Conservation (phyloP, 2,888 invertebrate genomes). For the Chirona hameri region DNA sequence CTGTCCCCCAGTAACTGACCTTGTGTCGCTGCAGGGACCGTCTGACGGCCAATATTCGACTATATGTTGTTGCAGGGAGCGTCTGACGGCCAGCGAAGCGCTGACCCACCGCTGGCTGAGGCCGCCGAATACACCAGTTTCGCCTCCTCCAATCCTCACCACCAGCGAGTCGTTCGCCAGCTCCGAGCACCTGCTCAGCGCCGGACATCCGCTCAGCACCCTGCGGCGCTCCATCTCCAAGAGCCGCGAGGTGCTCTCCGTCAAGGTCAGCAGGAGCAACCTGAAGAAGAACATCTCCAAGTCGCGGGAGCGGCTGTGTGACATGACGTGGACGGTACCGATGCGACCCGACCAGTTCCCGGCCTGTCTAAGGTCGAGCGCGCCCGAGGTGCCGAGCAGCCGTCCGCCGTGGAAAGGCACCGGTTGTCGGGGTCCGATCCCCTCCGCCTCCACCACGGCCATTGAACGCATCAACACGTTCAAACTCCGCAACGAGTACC, state of each 20-base stretch:
- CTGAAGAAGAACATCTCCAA: constrained; percentile 43
- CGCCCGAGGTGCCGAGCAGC: not conserved
- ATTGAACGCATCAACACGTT: not conserved
- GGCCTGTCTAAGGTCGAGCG: not conserved
- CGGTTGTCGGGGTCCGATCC: not conserved
- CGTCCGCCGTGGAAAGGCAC: not conserved
- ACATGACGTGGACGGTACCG: constrained; percentile 39
- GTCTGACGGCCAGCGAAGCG: not conserved
- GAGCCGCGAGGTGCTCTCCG: constrained; percentile 53
- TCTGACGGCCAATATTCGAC: not conserved
- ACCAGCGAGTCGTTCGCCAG: not conserved
- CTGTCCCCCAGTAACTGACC: too few relatives aligned
- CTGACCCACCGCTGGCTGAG: not conserved
- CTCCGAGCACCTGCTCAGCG: not conserved
- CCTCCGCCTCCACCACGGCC: not conserved
- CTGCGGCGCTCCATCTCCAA: constrained; percentile 49
- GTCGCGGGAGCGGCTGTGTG: constrained; percentile 46
- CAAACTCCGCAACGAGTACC: not conserved
- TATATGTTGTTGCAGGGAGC: not conserved
- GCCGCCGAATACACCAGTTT: not conserved
- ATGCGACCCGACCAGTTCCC: constrained; percentile 44
- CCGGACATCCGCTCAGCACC: not conserved
- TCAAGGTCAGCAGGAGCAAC: constrained; percentile 47
- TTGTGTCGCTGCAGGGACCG: too few relatives aligned
- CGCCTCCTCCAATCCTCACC: not conserved